Base-by-base conservation (phyloP, 2,113 vertebrate species). In the Erythrocercus mccallii region DNA sequence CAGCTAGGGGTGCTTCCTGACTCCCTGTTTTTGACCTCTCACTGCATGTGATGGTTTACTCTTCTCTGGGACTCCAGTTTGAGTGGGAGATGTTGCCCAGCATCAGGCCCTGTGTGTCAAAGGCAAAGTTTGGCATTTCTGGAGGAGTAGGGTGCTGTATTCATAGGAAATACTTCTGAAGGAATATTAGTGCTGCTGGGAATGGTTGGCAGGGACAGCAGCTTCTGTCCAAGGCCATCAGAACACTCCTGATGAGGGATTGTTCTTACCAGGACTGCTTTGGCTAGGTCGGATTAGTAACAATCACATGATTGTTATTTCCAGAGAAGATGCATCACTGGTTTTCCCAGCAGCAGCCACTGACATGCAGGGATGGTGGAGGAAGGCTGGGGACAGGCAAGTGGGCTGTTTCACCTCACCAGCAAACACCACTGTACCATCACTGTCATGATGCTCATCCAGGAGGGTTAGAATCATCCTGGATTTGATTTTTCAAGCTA, bases 1-100 rank as follows among this genome's bases (percentile, higher is more conserved):
- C 0, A 3, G 24, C 23, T 3, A 11, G 15, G 22, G 15, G 10
- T 0, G 2, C 14, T 60, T 64, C 33, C 68, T 72, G 62, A 61
- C 69, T 40, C 68, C 17, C 35, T 48, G 12, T 2, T 81, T 85
- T 57, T 81, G 45, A 44, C 18, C 4, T 74, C 9, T 51, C 51
- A 24, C 12, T 31, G 33, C 6, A 8, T 72, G n/a, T 21, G 40
- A 20, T 48, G n/a, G 22, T 31, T 90, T 62, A 40, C 12, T 24
- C 42, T 48, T 45, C 57, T 27, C 37, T n/a, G 20, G 25, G n/a
- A 66, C 47, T 66, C 20, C 47, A 44, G 9, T 74, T 62, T 47
- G 61, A 38, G 18, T 37, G 25, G 31, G 44, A 87, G 18, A 6
- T 42, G 14, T 12, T 62, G 40, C 33, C 33, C 38, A 86, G 30